Evolutionary conservation across 2,797 vertebrate genomes (phyloP), one percentile per base, ranked within the genome.

Genomic region (Pangasius krempfi): DNA sequence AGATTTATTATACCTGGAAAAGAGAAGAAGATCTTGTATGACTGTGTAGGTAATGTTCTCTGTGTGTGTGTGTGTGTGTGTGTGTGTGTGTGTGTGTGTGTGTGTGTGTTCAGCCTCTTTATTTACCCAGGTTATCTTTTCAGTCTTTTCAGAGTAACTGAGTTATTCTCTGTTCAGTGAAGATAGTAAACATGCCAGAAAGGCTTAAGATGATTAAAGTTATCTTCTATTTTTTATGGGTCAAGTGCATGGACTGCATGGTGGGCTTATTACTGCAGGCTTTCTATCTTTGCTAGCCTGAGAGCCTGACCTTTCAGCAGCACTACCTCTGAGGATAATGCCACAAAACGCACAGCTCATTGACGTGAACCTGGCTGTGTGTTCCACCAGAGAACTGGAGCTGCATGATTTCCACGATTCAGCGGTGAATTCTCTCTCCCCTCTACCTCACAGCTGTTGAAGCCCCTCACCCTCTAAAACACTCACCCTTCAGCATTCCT

Each of bases 401-500:
- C 86, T 81, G 70, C 81, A 82, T 88, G 73, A 22, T 88, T 90
- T 89, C 87, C 84, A 85, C 79, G 81, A 80, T 82, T 78, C 68
- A 80, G 22, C 64, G 90, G 79, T 88, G 80, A 87, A 90, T 88
- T 90, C 58, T 76, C 47, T 81, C 84, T 87, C 86, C 82, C 88
- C 27, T 72, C 62, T 79, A 81, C 82, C 86, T 88, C 88, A 90
- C 90, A 92, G 92, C 91, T 90, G 91, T 90, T 91, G 80, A 79
- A 88, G 86, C 68, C 84, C 64, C 83, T 87, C 68, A 68, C 80
- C 68, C 89, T 79, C 89, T 30, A 70, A 87, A 79, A 86, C 18
- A 22, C 88, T 88, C 88, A 40, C 86, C 84, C 84, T 86, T 76
- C 50, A 91, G 88, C 92, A 95, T 96, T 95, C 94, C 93, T 94